Evolutionary conservation across 1,140 invertebrate genomes (phyloP).

Genomic region (Vanessa tameamea): DNA sequence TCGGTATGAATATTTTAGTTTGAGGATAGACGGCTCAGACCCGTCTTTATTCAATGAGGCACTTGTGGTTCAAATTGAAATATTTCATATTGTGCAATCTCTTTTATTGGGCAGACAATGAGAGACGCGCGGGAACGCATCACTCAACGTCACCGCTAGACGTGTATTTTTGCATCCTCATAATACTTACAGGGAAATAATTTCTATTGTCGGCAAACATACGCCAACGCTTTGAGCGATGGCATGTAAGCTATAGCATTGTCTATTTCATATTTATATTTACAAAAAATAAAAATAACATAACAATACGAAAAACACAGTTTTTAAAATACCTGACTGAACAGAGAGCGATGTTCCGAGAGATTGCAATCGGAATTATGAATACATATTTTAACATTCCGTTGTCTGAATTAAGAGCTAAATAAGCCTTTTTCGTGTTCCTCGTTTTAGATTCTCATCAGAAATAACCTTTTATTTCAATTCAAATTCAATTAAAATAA

Average conservation of each 20-base stretch:
- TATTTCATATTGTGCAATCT: conserved; percentile 78
- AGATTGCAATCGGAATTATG: background rate
- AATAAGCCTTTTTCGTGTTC: too few relatives aligned
- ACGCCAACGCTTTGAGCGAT: conserved; percentile 56
- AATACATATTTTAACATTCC: background rate
- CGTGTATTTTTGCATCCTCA: conserved; percentile 71
- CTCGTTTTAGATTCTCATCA: too few relatives aligned
- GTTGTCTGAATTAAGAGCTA: background rate
- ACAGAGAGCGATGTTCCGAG: background rate
- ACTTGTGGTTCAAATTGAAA: conserved; percentile 70
- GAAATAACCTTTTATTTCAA: too few relatives aligned
- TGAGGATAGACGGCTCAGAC: conserved; percentile 47
- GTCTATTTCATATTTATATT: conserved; percentile 26
- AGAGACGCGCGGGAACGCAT: conserved; percentile 67
- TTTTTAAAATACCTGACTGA: background rate
- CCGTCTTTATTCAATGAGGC: conserved; percentile 68
- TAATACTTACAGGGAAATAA: conserved; percentile 74
- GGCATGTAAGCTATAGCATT: conserved; percentile 44
- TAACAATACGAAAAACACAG: background rate
- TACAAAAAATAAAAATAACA: background rate
- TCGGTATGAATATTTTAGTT: conserved; percentile 73
- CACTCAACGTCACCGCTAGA: conserved; percentile 74
- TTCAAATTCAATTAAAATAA: too few relatives aligned
- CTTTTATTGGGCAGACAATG: conserved; percentile 74
- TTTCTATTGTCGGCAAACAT: conserved; percentile 69